Conservation (phyloP, 2,113 vertebrate species). For the Scolopax mira region DNA sequence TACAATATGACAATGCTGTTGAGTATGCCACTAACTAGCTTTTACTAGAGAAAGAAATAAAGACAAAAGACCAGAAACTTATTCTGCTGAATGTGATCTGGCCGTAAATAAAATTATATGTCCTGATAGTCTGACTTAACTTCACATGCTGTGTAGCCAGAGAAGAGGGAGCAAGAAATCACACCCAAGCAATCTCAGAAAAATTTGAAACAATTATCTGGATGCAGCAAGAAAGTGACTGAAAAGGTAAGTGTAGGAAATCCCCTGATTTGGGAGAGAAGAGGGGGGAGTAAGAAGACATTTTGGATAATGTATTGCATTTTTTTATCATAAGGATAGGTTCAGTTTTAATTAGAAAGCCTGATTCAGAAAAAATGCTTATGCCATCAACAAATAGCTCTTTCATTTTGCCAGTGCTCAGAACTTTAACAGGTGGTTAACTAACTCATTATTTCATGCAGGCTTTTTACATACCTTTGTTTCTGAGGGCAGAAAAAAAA, state of each 20-base stretch:
- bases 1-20: constrained; percentile 18
- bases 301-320: background rate
- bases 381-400: background rate
- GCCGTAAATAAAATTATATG: background rate
- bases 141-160: background rate
- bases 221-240: background rate
- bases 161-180: background rate
- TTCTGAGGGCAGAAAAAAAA: constrained; percentile 32
- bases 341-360: constrained; percentile 45
- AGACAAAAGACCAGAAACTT: background rate
- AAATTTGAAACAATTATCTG: background rate
- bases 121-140: background rate
- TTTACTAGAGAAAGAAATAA: background rate
- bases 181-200: background rate
- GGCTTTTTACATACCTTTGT: constrained; percentile 49
- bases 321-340: background rate
- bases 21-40: background rate
- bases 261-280: background rate
- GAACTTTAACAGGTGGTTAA: constrained; percentile 63
- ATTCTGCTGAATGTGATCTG: background rate
- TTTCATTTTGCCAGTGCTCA: background rate
- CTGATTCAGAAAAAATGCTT: background rate
- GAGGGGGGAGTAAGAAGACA: background rate
- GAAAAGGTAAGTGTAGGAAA: background rate
- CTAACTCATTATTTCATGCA: constrained; percentile 35